Evolutionary conservation across 2,888 invertebrate species (phyloP), one percentile per base, ranked within the genome.

Genomic region (Drosophila anomelani): DNA sequence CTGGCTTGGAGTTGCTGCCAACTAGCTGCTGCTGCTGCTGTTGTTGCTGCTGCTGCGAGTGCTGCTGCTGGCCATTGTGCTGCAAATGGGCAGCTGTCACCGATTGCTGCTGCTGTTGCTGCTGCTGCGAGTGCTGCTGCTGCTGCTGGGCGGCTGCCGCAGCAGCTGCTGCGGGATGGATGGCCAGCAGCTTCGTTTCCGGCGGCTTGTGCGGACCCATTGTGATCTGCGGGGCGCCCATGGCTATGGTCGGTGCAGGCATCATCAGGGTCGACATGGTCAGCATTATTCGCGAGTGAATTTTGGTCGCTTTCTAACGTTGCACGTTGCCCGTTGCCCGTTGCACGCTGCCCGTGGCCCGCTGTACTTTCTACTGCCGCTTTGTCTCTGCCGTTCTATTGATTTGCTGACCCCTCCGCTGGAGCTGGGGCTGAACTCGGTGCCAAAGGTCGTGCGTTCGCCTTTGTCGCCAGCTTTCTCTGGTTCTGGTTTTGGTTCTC

Each of bases 211-310:
- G 93, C 61, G 92, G 91, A 55, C 91, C 93, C 88, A 93, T 92
- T 66, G 93, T 90, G 67, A 93, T 90, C 88, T 92, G 92, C 70
- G 93, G 92, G 72, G 92, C 92, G 82, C 93, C 92, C 89, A 92
- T 89, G 73, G 92, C 91, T 90, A 93, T 92, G 76, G 93, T 92
- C 78, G 92, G 93, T 74, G 92, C 92, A 78, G 93, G 93, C 93
- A 93, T 93, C 93, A 93, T 93, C 80, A 93, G 85, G 83, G 93
- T 92, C 89, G 92, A 92, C 93, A 93, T 92, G 72, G 93, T 91
- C 92, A 93, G 90, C 93, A 93, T 93, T 77, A 91, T 92, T 90
- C 88, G 88, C 73, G 87, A 81, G 76, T 90, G 81, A 84, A 91
- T 92, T 87, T 89, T 90, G 88, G 73, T 74, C 61, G 66, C 59